Evolutionary conservation across 2,888 invertebrate species (phyloP).

Genomic region (Cactoblastis cactorum): DNA sequence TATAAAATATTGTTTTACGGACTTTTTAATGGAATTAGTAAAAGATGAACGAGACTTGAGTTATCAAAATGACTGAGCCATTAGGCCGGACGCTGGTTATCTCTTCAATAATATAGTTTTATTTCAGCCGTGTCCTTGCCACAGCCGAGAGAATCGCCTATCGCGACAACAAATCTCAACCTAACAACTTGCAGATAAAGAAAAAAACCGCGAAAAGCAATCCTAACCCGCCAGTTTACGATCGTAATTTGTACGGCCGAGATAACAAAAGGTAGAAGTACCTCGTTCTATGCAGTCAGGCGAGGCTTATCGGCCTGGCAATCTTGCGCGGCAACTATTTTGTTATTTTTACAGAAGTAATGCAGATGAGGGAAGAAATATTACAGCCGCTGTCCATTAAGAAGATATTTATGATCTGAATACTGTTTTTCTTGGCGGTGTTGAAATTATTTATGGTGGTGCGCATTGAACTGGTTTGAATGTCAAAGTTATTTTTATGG

Average conservation of each 20-base stretch:
- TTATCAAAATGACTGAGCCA: conserved; percentile 41
- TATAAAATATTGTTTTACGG: neutral
- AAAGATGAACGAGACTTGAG: conserved; percentile 26
- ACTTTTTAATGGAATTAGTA: too few relatives aligned
- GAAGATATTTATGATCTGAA: conserved; percentile 53
- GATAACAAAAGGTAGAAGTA: conserved; percentile 51
- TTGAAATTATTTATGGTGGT: conserved; percentile 57
- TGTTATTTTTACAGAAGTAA: conserved; percentile 72
- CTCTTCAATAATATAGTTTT: conserved; percentile 56
- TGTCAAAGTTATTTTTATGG: neutral
- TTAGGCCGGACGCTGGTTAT: conserved; percentile 45
- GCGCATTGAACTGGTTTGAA: neutral
- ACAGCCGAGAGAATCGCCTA: conserved; percentile 61
- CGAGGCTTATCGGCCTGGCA: conserved; percentile 56
- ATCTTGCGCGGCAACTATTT: conserved; percentile 62
- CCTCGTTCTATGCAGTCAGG: conserved; percentile 56
- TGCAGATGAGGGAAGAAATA: conserved; percentile 68
- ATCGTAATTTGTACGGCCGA: conserved; percentile 42
- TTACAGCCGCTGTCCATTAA: conserved; percentile 57
- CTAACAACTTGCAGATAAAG: conserved; percentile 50
- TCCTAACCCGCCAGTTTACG: conserved; percentile 43
- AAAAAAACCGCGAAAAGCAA: conserved; percentile 35
- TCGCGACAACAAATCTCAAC: conserved; percentile 66
- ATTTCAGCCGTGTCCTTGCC: conserved; percentile 64
- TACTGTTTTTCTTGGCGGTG: conserved; percentile 48